Percentiles rank a stretch among this genome's conserved stretches.
These are phyloP conservation scores for Paramormyrops hopkinsi DNA, from an alignment of 2,797 vertebrate genomes.

Conservation along the genomic window DNA sequence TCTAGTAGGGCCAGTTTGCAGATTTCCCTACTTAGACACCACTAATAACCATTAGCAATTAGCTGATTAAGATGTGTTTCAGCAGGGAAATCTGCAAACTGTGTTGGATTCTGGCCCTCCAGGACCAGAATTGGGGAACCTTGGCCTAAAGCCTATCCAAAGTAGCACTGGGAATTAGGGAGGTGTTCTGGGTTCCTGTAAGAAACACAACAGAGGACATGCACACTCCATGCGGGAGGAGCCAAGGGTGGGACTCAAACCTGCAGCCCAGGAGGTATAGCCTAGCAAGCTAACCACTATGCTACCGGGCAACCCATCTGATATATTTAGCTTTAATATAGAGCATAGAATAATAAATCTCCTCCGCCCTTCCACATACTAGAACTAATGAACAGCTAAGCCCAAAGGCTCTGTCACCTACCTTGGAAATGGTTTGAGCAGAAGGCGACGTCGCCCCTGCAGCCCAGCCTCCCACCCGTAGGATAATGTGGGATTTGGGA, in stretches of 20 bases:
- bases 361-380: conserved; percentile 17
- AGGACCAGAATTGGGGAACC: not conserved
- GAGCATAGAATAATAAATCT: conserved; percentile 4
- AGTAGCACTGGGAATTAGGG: not conserved
- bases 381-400: conserved; percentile 58
- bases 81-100: not conserved
- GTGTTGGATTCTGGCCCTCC: not conserved
- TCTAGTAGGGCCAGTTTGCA: not conserved
- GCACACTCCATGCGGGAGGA: not conserved
- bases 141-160: not conserved
- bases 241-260: not conserved
- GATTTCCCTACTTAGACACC: not conserved
- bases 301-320: not conserved
- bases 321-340: not conserved
- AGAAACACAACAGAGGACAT: not conserved
- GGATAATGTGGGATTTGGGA: conserved; percentile 52
- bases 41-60: not conserved
- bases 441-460: conserved; percentile 46
- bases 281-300: not conserved
- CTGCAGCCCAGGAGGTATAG: not conserved
- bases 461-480: conserved; percentile 43
- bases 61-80: not conserved
- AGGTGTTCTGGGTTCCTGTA: not conserved
- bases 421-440: not conserved
- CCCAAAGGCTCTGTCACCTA: conserved; percentile 34